phyloP scores from a whole-genome alignment of 2,113 vertebrate species.

The Okapia johnstoni region DNA sequence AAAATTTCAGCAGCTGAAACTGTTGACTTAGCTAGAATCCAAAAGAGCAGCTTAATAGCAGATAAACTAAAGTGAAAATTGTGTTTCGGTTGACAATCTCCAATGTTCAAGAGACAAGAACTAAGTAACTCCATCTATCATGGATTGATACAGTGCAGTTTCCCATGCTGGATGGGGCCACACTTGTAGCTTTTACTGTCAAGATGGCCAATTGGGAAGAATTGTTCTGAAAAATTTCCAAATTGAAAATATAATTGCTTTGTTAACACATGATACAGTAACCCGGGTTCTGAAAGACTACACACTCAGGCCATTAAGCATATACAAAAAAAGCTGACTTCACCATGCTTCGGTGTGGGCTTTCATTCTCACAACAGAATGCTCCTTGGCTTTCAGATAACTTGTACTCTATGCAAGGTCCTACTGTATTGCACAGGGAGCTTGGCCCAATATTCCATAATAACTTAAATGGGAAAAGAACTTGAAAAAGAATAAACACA shows the following conservation, averaged over 20 bases:
- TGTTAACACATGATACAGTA: not conserved
- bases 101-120: not conserved
- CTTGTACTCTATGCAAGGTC: not conserved
- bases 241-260: conserved; percentile 39
- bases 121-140: not conserved
- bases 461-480: not conserved
- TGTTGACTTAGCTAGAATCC: conserved; percentile 43
- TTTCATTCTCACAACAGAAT: not conserved
- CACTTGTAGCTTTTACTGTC: not conserved
- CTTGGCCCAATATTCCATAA: not conserved
- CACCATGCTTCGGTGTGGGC: not conserved
- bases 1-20: conserved; percentile 50
- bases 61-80: conserved; percentile 35
- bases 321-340: not conserved
- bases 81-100: not conserved
- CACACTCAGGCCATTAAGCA: not conserved
- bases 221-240: conserved; percentile 36
- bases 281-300: not conserved
- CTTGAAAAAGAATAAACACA: not conserved
- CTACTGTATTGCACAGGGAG: not conserved
- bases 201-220: conserved; percentile 11
- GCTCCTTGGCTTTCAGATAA: not conserved
- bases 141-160: not conserved
- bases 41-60: conserved; percentile 28
- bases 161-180: not conserved